Evolutionary conservation across 2,113 vertebrate species (phyloP), one percentile per base, ranked within the genome.

Genomic region (Dasyprocta punctata): DNA sequence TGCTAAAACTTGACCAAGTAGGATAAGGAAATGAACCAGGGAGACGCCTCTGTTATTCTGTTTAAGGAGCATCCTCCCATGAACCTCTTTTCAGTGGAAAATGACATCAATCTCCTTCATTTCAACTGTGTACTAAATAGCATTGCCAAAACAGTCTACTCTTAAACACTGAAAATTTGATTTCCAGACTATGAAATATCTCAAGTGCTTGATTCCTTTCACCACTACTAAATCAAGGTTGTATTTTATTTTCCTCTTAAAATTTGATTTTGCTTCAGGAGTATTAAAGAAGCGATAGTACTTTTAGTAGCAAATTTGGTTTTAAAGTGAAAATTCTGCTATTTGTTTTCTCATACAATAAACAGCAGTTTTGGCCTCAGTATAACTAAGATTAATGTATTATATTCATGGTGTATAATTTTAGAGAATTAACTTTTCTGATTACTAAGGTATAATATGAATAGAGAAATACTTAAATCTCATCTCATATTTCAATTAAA

Each of bases 51-150:
- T 97, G 24, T 78, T 95, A 97, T 85, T 98, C 94, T 98, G 58
- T 97, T 98, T 98, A 93, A 97, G 95, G 88, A 52, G 92, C 1
- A 11, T 89, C 94, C 90, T 98, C 95, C 92, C 96, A 93, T 89
- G 97, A 98, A 85, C 65, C 82, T 85, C 88, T 0, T 0, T 16
- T 94, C 61, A 65, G 65, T 97, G 95, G 96, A 98, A 98, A 98
- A 85, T 16, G 94, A 81, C 77, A 97, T 95, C 82, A 73, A 92
- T 98, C 97, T 98, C 96, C 92, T 67, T 97, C 58, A 86, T 80
- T 80, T 89, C 93, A 97, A 85, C 47, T 47, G 92, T 61, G 54
- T 61, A 93, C 96, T 78, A 91, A 94, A 28, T 47, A 47, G 88
- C 26, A 47, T 58, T 97, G 73, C 92, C 24, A 67, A 91, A 96